Base-by-base conservation (phyloP, 2,797 vertebrate genomes). In the Sebastes iracundus region DNA sequence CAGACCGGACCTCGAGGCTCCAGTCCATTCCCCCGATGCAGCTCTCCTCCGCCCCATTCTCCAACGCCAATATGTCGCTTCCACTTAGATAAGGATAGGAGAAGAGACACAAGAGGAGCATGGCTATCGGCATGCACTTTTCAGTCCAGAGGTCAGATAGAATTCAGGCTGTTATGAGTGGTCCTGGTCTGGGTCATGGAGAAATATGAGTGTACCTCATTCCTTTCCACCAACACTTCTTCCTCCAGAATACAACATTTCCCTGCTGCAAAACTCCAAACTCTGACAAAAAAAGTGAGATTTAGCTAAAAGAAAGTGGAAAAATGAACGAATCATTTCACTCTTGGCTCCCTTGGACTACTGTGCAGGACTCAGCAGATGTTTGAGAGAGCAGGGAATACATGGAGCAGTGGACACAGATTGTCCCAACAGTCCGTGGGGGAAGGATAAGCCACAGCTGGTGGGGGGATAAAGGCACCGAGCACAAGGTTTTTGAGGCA, bases 41-140 rank as follows among this genome's bases (percentile, higher is more conserved):
- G 68, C 71, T 91, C 79, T 81, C 81, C 79, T 80, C 59, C 18
- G 22, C 66, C 77, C 74, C 77, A 55, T 74, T 92, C 46, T 77
- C 56, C 75, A 59, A 52, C 33, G 55, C 42, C 83, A 82, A 49
- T 76, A 84, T 90, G 81, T 87, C 28, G 30, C 38, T 77, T 86
- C 55, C 67, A 80, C 76, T 90, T 42, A 65, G 59, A 77, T 77
- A 83, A 81, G 64, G 60, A 74, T 20, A 52, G 35, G 32, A 64
- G 69, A 73, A 66, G 58, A 46, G 55, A 76, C 38, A 79, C 49
- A 80, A 30, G 52, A 75, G 62, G 35, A 67, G 60, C 33, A 52
- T 63, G 53, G 75, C 59, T 75, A 75, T 56, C 18, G 2, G 52
- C 58, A 70, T 85, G 71, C 60, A 65, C 35, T 35, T 66, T 46